These are phyloP conservation scores for Eubasilissa regina DNA, from an alignment of 1,140 invertebrate genomes.

Conservation along the genomic window DNA sequence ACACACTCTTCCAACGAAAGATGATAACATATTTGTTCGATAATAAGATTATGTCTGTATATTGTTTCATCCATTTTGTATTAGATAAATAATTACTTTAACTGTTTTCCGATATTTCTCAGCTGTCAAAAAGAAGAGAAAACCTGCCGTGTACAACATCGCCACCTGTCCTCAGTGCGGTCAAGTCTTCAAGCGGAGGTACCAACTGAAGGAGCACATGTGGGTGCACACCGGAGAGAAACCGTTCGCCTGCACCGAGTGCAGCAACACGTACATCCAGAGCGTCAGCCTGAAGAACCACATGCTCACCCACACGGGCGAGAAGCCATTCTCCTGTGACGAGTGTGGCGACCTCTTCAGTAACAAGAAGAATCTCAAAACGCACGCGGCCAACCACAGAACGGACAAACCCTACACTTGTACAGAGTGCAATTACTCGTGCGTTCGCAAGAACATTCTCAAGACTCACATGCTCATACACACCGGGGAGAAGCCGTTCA, in stretches of 20 bases:
- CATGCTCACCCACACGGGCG: not conserved
- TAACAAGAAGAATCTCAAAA: conserved; percentile 2
- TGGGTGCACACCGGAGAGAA: conserved; percentile 14
- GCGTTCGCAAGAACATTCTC: conserved; percentile 1
- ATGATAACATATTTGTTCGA: too few species aligned
- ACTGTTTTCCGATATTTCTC: too few species aligned
- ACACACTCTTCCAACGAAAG: too few species aligned
- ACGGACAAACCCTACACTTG: not conserved
- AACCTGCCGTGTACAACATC: too few species aligned
- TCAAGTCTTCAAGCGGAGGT: conserved; percentile 1
- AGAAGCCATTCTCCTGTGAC: conserved; percentile 1
- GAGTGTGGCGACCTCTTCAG: conserved; percentile 5
- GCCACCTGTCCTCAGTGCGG: not conserved
- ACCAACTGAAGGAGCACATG: conserved; percentile 12
- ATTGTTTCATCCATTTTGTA: too few species aligned
- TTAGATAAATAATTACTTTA: too few species aligned
- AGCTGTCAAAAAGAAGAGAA: too few species aligned
- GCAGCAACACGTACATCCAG: conserved; percentile 1
- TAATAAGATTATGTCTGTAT: too few species aligned
- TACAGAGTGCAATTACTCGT: not conserved
- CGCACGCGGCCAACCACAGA: conserved; percentile 7
- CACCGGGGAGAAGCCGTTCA: not conserved
- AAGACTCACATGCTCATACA: not conserved
- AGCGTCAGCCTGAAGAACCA: conserved; percentile 16
- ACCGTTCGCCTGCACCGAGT: not conserved